Evolutionary conservation across 2,113 vertebrate species (phyloP).

Genomic region (Lepus europaeus): DNA sequence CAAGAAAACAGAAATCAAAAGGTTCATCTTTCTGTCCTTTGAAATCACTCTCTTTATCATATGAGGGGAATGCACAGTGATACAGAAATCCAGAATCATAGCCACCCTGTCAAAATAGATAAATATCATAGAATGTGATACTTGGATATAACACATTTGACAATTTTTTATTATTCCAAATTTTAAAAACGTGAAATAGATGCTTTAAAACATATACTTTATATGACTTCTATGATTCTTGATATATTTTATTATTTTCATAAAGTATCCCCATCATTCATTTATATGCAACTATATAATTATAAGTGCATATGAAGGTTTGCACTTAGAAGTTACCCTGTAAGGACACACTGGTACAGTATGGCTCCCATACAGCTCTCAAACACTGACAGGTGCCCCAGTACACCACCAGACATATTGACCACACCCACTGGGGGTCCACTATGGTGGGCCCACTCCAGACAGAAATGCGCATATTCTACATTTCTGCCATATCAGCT

Average conservation of each 20-base stretch:
- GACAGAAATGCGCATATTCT: no score
- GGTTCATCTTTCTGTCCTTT: constrained; percentile 90
- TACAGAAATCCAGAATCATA: constrained; percentile 95
- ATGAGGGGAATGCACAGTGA: constrained; percentile 93
- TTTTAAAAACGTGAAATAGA: constrained; percentile 44
- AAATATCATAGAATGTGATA: not conserved
- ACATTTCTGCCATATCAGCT: no score
- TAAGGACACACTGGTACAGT: no score
- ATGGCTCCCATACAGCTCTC: no score
- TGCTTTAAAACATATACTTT: constrained; percentile 20
- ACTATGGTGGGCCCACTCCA: no score
- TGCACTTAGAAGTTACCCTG: constrained; percentile 17
- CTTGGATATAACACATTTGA: not conserved
- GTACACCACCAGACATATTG: no score
- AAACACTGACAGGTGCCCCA: no score
- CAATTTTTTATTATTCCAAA: not conserved
- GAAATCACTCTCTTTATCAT: constrained; percentile 79
- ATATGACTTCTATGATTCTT: constrained; percentile 7
- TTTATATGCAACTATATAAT: constrained; percentile 42
- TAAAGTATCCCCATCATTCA: constrained; percentile 4
- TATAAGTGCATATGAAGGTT: not conserved
- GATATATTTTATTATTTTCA: not conserved
- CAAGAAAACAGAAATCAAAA: constrained; percentile 89
- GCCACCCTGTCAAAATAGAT: constrained; percentile 89
- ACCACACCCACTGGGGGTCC: no score